A percentile compares a stretch with the other conserved stretches of the same genome.
phyloP scores from a whole-genome alignment of 2,797 vertebrate species.

The Rousettus madagascariensis region DNA sequence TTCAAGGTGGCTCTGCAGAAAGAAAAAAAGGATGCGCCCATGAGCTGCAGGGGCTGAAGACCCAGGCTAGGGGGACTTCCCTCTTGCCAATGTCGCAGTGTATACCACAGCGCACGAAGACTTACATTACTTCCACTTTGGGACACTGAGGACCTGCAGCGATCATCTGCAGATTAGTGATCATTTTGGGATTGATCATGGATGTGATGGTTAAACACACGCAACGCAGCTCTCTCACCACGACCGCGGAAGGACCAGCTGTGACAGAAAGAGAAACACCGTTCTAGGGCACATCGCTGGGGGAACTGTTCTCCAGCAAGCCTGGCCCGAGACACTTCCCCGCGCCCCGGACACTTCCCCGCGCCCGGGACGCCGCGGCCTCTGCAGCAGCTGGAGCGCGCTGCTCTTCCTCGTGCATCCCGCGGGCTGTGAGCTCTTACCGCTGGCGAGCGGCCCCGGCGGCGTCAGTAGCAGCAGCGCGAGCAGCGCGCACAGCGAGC shows the following conservation, averaged over 20 bases:
- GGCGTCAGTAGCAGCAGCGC: slow-evolving; percentile 28
- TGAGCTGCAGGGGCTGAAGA: neutral
- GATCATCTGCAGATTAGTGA: slow-evolving; percentile 63
- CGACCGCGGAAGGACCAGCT: neutral
- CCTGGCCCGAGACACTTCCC: neutral
- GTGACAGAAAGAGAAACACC: neutral
- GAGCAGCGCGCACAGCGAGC: neutral
- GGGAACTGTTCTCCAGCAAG: neutral
- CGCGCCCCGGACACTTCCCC: neutral
- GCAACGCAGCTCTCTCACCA: slow-evolving; percentile 79
- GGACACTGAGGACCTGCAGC: slow-evolving; percentile 73
- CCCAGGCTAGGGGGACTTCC: no score
- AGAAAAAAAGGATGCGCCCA: fast-evolving
- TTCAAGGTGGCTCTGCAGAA: slow-evolving; percentile 78
- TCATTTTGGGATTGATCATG: slow-evolving; percentile 1
- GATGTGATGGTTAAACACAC: slow-evolving; percentile 61
- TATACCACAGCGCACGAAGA: neutral
- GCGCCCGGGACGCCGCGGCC: fast-evolving
- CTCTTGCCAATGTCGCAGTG: neutral
- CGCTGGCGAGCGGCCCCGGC: neutral
- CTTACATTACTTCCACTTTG: slow-evolving; percentile 79
- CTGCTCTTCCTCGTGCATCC: fast-evolving
- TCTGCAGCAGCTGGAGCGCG: neutral
- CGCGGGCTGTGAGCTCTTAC: neutral
- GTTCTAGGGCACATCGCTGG: neutral